Conservation (phyloP, 2,888 invertebrate genomes). For the Archips xylosteana region DNA sequence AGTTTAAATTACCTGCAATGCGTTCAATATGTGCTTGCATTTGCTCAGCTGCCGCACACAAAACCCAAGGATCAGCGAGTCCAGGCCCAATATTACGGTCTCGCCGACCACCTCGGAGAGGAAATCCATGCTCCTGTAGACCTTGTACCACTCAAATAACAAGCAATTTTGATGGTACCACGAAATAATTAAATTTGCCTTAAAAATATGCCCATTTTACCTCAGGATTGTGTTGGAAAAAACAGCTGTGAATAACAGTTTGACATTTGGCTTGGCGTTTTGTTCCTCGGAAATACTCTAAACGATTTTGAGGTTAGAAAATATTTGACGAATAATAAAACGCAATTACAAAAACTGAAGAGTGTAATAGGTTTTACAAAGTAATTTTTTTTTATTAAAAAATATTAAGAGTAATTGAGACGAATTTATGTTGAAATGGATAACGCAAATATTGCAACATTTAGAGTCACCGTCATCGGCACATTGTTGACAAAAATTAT, state of each 20-base stretch:
- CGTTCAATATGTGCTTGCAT: conserved; percentile 89
- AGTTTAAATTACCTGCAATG: conserved; percentile 87
- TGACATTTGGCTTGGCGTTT: conserved; percentile 41
- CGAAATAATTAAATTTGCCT: conserved; percentile 13
- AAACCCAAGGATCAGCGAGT: conserved; percentile 90
- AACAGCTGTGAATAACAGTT: conserved; percentile 33
- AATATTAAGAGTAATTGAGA: too few relatives aligned
- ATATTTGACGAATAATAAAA: conserved; percentile 20
- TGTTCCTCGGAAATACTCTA: not conserved
- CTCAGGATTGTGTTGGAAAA: conserved; percentile 23
- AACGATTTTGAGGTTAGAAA: conserved; percentile 12
- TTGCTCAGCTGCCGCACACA: conserved; percentile 91
- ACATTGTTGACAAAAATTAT: too few relatives aligned
- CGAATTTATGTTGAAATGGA: too few relatives aligned
- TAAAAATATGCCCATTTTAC: conserved; percentile 28
- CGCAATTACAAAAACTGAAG: not conserved
- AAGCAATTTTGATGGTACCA: conserved; percentile 20
- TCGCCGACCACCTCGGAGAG: conserved; percentile 87
- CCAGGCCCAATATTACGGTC: conserved; percentile 90
- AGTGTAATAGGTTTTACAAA: too few relatives aligned
- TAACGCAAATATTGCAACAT: too few relatives aligned
- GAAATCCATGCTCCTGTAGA: conserved; percentile 87
- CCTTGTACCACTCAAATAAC: not conserved
- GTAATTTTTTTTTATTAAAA: too few relatives aligned
- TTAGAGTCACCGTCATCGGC: too few relatives aligned